These are phyloP conservation scores for Zaprionus africanus DNA, from an alignment of 1,140 invertebrate species.

Conservation along the genomic window DNA sequence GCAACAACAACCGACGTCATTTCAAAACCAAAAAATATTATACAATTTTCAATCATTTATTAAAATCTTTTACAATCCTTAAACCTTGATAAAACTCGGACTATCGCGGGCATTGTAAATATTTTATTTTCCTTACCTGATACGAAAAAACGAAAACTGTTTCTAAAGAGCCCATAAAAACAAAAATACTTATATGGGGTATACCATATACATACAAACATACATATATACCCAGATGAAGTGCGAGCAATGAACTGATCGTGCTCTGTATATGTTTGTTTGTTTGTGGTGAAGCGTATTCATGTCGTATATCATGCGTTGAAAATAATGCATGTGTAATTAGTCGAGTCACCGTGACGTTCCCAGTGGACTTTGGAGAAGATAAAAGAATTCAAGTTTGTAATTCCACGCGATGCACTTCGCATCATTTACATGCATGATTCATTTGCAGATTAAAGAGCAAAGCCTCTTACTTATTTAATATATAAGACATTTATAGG, in stretches of 20 bases:
- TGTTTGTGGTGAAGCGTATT: slow-evolving; percentile 13
- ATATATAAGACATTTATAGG: background rate
- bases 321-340: slow-evolving; percentile 19
- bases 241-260: slow-evolving; percentile 52
- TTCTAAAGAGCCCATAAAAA: background rate
- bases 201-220: background rate
- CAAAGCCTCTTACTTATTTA: background rate
- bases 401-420: slow-evolving; percentile 11
- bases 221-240: background rate
- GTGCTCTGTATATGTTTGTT: background rate
- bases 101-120: slow-evolving; percentile 28
- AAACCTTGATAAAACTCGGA: slow-evolving; percentile 17
- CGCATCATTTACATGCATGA: background rate
- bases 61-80: slow-evolving; percentile 4
- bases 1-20: slow-evolving; percentile 34
- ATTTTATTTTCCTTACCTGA: slow-evolving; percentile 10
- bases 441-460: background rate
- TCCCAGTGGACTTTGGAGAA: slow-evolving; percentile 3
- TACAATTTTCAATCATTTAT: slow-evolving; percentile 1
- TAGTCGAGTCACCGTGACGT: slow-evolving; percentile 40
- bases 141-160: slow-evolving; percentile 8
- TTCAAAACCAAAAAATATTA: slow-evolving; percentile 17
- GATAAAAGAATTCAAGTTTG: slow-evolving; percentile 9
- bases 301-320: slow-evolving; percentile 19
- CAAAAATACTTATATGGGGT: background rate